Evolutionary conservation across 1,140 invertebrate species (phyloP), one percentile per base, ranked within the genome.

Genomic region (Potamilus streckersoni): DNA sequence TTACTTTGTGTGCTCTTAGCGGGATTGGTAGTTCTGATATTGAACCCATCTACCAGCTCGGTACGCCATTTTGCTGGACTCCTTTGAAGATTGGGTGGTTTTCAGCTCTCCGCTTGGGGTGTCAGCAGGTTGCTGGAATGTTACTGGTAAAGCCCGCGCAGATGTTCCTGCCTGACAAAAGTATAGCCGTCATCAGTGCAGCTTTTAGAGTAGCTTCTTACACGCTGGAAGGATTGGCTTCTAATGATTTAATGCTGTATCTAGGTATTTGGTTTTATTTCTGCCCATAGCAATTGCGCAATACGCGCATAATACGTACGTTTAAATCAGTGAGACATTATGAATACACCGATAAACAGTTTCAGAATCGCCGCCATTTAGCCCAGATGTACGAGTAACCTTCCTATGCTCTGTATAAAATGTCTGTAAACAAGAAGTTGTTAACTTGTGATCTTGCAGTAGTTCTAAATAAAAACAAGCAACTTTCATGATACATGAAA

Each of bases 31-130:
- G 65, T 55, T 58, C 31, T 49, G 55, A 55, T 19, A 69, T 74
- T 17, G 72, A 74, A 69, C 15, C 66, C 2, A 17, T 74, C 17
- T 74, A 74, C 56, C 71, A 73, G 38, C 56, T 73, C 4, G 61
- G 61, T 58, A 66, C 58, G 4, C 71, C 71, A n/a, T 73, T 73
- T 63, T 73, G 71, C 63, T 73, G 71, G 71, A 56, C 62, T 14
- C 62, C 62, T 4, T 64, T 56, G 57, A 73, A 65, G 23, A 66
- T 73, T 15, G 71, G 71, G 27, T 19, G 56, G 8, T 73, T 65
- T 27, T 57, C 60, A 12, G n/a, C 71, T 57, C 27, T 73, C n/a
- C 60, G 62, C 6, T 15, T 27, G 2, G 19, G 58, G 14, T 12
- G 20, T 23, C 11, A 27, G 20, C 31, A 66, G 17, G 15, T 64